Evolutionary conservation across 2,113 vertebrate species (phyloP), one percentile per base, ranked within the genome.

Genomic region (Coregonus clupeaformis): DNA sequence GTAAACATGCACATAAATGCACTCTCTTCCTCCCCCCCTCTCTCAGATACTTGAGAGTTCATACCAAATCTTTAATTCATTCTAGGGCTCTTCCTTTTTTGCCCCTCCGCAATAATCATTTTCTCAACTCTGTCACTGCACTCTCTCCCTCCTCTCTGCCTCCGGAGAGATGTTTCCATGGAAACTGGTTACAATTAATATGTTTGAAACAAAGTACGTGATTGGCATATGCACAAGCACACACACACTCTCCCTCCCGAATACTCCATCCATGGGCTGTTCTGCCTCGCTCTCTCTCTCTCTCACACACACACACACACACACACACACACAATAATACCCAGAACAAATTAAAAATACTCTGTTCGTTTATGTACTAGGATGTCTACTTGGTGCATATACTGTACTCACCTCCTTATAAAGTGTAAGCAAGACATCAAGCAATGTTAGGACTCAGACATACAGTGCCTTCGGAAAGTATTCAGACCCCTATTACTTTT

Each of bases 121-220:
- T 83, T 88, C 84, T 85, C 82, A 77, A 74, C 76, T 79, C 74
- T 60, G 13, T 72, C 78, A 77, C 84, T 52, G 49, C 81, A 12
- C 73, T 81, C 79, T 78, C 87, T 87, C 84, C 86, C 83, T 84
- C 80, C 78, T 88, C 82, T 86, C 79, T 82, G 85, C 88, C 86
- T 86, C 78, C 82, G 60, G 81, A 84, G 87, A 86, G 70, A 67
- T 36, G 92, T 93, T 91, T 72, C 91, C 91, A 94, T 93, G 91
- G 93, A 93, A 94, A 94, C 93, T 92, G 90, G 88, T 85, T 89
- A 92, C 90, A 93, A 93, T 88, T 87, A 88, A 91, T 89, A 82
- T 85, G 83, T 85, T 83, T 80, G 73, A 87, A 87, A 89, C 85
- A 81, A 86, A 36, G 86, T 83, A 71, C 83, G 85, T 80, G 77